phyloP scores from a whole-genome alignment of 2,797 vertebrate genomes.

The Aplochiton taeniatus region DNA sequence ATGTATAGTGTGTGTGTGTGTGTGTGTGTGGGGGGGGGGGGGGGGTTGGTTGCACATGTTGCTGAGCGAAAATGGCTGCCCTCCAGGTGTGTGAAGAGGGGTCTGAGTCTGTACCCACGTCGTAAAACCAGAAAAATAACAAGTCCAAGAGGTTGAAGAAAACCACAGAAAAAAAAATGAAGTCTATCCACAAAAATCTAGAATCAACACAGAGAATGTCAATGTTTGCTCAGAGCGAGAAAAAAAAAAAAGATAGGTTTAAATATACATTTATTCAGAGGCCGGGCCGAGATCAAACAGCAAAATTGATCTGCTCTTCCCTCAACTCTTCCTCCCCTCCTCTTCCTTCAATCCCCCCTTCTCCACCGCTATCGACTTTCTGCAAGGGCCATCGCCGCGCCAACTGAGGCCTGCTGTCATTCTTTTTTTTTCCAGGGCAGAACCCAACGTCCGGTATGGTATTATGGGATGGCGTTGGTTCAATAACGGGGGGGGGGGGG shows the following conservation, averaged over 20 bases:
- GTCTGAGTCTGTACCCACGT: constrained; percentile 16
- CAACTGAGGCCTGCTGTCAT: constrained; percentile 65
- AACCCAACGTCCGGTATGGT: constrained; percentile 25
- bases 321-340: constrained; percentile 59
- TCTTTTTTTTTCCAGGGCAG: constrained; percentile 49
- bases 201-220: constrained; percentile 75
- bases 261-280: constrained; percentile 82
- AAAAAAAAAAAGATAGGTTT: constrained; percentile 52
- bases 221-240: constrained; percentile 70
- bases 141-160: constrained; percentile 57
- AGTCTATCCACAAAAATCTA: constrained; percentile 69
- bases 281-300: constrained; percentile 74
- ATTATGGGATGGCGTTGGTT: constrained; percentile 55
- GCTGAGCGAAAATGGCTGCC: not conserved
- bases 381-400: constrained; percentile 62
- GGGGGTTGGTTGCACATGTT: not conserved
- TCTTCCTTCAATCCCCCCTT: constrained; percentile 42
- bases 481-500: constrained; percentile 39
- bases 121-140: constrained; percentile 62
- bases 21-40: no score
- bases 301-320: constrained; percentile 77
- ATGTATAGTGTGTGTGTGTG: no score
- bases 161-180: constrained; percentile 21
- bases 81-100: not conserved
- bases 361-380: constrained; percentile 66